Percentiles rank a stretch among this genome's conserved stretches.
These are phyloP conservation scores for Tetranychus urticae DNA, from an alignment of 1,140 invertebrate species.

Conservation along the genomic window DNA sequence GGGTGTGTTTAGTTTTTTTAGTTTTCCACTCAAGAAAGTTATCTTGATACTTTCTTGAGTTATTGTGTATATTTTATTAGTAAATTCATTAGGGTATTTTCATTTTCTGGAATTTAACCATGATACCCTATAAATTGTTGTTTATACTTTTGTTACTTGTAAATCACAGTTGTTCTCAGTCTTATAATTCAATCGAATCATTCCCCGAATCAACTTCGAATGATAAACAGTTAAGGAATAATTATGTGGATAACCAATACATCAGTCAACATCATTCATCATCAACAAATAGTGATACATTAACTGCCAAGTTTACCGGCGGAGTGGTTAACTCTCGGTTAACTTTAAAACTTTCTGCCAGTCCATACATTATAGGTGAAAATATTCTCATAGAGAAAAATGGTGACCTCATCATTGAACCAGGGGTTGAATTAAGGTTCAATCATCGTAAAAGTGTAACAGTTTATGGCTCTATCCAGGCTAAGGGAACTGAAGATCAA, in stretches of 20 bases:
- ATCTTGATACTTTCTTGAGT: too few relatives aligned
- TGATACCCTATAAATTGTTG: too few relatives aligned
- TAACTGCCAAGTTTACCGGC: background rate
- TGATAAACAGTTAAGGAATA: too few relatives aligned
- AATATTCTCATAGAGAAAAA: conserved; percentile 50
- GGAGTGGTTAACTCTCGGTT: background rate
- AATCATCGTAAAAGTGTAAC: conserved; percentile 69
- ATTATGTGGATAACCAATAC: background rate
- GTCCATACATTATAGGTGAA: conserved; percentile 45
- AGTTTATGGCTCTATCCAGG: conserved; percentile 52
- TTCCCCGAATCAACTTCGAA: too few relatives aligned
- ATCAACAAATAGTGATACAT: background rate
- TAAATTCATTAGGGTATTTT: too few relatives aligned
- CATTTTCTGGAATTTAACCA: too few relatives aligned
- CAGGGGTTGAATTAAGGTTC: conserved; percentile 61
- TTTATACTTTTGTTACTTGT: too few relatives aligned
- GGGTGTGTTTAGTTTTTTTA: too few relatives aligned
- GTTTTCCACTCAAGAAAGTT: too few relatives aligned
- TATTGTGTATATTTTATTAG: too few relatives aligned
- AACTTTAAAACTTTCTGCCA: background rate
- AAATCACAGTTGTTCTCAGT: too few relatives aligned
- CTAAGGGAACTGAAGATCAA: conserved; percentile 26
- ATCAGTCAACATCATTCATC: background rate
- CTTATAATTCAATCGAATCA: too few relatives aligned
- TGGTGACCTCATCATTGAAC: conserved; percentile 49